Percentiles rank a stretch among this genome's conserved stretches.
phyloP scores from a whole-genome alignment of 2,113 vertebrate species.

The Corvus cornix region DNA sequence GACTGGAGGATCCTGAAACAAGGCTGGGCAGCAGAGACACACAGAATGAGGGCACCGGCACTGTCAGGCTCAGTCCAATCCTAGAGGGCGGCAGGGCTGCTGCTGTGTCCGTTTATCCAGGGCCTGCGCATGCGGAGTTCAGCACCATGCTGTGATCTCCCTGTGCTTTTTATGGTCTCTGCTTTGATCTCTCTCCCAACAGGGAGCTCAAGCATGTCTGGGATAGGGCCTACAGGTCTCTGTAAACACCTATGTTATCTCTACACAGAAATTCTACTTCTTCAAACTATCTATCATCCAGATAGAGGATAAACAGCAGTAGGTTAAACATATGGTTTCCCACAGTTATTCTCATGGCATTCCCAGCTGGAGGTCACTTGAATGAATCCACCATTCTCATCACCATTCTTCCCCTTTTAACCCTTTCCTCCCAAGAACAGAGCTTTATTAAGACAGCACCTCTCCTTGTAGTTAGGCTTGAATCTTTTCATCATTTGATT shows the following conservation, averaged over 20 bases:
- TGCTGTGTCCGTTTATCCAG: background rate
- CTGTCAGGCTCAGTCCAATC: background rate
- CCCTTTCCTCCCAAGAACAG: background rate
- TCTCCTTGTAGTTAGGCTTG: background rate
- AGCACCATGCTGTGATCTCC: background rate
- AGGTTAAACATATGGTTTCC: background rate
- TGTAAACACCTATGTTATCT: background rate
- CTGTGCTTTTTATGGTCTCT: background rate
- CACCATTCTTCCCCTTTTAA: background rate
- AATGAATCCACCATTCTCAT: background rate
- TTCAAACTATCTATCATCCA: background rate
- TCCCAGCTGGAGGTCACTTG: background rate
- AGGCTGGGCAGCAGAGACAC: background rate
- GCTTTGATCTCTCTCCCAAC: background rate
- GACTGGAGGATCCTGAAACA: background rate
- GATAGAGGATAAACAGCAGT: background rate
- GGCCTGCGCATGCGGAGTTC: fast-evolving
- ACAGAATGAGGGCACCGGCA: background rate
- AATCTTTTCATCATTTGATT: background rate
- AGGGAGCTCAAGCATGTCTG: background rate
- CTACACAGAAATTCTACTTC: background rate
- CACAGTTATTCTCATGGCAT: background rate
- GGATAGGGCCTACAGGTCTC: background rate
- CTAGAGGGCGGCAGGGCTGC: fast-evolving
- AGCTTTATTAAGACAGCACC: background rate